These are phyloP conservation scores for Drosophila koepferae DNA, from an alignment of 2,888 invertebrate genomes.

Conservation along the genomic window DNA sequence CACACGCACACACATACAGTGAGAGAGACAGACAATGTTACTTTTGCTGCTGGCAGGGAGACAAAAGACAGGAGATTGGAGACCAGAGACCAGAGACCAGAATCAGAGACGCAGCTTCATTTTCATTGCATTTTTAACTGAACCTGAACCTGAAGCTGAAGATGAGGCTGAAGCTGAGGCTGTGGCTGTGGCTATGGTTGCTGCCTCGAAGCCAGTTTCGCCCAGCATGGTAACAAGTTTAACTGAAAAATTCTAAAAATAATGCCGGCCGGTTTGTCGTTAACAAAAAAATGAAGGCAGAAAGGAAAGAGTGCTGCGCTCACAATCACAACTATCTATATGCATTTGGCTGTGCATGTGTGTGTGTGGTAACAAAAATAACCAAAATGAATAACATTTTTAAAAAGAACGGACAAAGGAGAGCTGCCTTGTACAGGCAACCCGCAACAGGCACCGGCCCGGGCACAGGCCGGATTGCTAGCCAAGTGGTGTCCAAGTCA, in stretches of 20 bases:
- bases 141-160: constrained; percentile 18
- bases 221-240: constrained; percentile 84
- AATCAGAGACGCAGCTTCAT: constrained; percentile 54
- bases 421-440: constrained; percentile 40
- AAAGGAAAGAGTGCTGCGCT: constrained; percentile 58
- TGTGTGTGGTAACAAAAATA: constrained; percentile 60
- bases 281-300: constrained; percentile 46
- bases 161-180: constrained; percentile 11
- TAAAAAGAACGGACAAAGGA: constrained; percentile 62
- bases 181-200: constrained; percentile 7
- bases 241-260: constrained; percentile 82
- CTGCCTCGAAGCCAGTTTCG: constrained; percentile 71
- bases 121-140: constrained; percentile 75
- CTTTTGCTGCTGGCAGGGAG: constrained; percentile 53
- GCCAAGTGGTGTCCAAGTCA: constrained; percentile 71
- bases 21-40: constrained; percentile 40
- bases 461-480: constrained; percentile 40
- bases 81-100: constrained; percentile 15
- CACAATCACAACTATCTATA: constrained; percentile 52
- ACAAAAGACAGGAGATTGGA: constrained; percentile 55
- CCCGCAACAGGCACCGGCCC: constrained; percentile 25
- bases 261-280: constrained; percentile 81
- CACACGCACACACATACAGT: constrained; percentile 15
- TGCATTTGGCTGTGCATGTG: constrained; percentile 24
- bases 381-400: constrained; percentile 73